These are phyloP conservation scores for Zaprionus capensis DNA, from an alignment of 1,140 invertebrate species.

Conservation along the genomic window DNA sequence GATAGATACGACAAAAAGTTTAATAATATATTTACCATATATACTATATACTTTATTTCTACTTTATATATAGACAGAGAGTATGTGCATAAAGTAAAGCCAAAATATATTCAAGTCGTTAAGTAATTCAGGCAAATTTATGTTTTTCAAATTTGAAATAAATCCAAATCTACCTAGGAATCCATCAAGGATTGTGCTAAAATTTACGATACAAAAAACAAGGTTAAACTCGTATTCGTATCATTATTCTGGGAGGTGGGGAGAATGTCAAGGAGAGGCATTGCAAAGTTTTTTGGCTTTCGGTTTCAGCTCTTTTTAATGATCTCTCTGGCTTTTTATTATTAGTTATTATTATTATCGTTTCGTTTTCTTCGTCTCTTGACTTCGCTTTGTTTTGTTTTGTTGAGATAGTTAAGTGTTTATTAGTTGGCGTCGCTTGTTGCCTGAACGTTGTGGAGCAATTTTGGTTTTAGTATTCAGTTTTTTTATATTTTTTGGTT, in stretches of 20 bases:
- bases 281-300: neutral
- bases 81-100: neutral
- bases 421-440: conserved; percentile 14
- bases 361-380: neutral
- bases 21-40: no score
- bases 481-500: neutral
- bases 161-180: neutral
- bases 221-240: neutral
- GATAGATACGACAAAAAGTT: no score
- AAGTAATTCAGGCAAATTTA: neutral
- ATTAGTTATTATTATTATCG: conserved; percentile 17
- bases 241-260: neutral
- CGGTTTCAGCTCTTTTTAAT: conserved; percentile 22
- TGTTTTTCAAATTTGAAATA: neutral
- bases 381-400: neutral
- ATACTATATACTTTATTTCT: no score
- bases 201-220: neutral
- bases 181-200: conserved; percentile 1
- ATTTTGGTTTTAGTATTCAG: conserved; percentile 9
- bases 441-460: conserved; percentile 10
- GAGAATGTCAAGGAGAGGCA: conserved; percentile 24
- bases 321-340: conserved; percentile 8
- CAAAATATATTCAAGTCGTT: neutral
- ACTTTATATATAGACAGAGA: neutral
- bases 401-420: conserved; percentile 22